Evolutionary conservation across 1,140 invertebrate genomes (phyloP).

Genomic region (Paracyclopina nana): DNA sequence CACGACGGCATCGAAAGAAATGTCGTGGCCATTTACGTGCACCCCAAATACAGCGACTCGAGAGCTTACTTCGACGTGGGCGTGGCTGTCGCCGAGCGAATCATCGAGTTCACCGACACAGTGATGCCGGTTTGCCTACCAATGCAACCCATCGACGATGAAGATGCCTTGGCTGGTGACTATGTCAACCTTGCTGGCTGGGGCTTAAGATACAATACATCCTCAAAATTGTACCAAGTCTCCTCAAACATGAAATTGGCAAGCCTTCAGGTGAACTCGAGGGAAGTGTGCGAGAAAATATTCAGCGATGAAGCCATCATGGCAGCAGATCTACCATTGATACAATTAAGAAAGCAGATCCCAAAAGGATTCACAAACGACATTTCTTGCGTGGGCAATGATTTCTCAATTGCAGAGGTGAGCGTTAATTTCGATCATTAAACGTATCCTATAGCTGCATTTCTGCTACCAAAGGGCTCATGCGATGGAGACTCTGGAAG

Average conservation of each 20-base stretch:
- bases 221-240: no score
- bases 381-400: not conserved
- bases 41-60: not conserved
- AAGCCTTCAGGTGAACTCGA: no score
- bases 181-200: not conserved
- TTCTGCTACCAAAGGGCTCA: no score
- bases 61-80: conserved; percentile 1
- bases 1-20: no score
- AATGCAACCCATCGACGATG: not conserved
- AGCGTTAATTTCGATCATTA: no score
- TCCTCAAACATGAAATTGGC: no score
- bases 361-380: not conserved
- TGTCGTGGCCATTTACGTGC: not conserved
- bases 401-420: not conserved
- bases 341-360: not conserved
- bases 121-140: not conserved
- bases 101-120: not conserved
- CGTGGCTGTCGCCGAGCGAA: not conserved
- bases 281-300: no score
- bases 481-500: not conserved
- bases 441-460: no score
- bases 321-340: not conserved
- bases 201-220: no score
- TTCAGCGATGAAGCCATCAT: no score
- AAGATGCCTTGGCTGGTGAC: not conserved